These are phyloP conservation scores for Nasua narica DNA, from an alignment of 2,797 vertebrate genomes.

Conservation along the genomic window DNA sequence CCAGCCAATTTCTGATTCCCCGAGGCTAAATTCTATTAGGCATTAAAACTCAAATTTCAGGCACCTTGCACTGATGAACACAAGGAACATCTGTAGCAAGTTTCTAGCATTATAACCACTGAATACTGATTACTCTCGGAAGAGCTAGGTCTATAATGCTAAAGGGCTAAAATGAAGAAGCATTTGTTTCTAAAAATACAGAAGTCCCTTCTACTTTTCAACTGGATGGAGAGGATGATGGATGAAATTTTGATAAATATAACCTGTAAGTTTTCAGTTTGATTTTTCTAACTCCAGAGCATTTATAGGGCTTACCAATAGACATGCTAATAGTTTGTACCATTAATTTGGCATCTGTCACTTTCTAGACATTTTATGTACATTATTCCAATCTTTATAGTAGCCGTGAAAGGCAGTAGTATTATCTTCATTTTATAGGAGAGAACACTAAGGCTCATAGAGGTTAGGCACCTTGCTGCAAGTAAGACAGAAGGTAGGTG, in stretches of 20 bases:
- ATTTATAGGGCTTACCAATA: not conserved
- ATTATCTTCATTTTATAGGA: not conserved
- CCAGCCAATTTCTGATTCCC: conserved; percentile 56
- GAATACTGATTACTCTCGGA: conserved; percentile 63
- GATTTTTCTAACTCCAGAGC: not conserved
- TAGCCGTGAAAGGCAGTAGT: not conserved
- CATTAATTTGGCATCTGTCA: not conserved
- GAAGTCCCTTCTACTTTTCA: not conserved
- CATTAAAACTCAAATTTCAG: conserved; percentile 76
- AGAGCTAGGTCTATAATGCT: conserved; percentile 15
- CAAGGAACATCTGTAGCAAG: conserved; percentile 70
- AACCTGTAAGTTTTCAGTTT: not conserved
- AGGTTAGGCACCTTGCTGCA: not conserved
- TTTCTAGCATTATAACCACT: conserved; percentile 58
- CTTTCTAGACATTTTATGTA: not conserved
- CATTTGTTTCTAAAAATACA: conserved; percentile 42
- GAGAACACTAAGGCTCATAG: not conserved
- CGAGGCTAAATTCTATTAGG: conserved; percentile 70
- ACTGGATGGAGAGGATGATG: not conserved
- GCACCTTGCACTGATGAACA: conserved; percentile 62
- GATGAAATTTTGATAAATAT: not conserved
- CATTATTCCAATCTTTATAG: not conserved
- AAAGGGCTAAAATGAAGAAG: not conserved
- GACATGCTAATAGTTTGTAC: not conserved
- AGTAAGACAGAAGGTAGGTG: not conserved